These are phyloP conservation scores for Leucozona laternaria DNA, from an alignment of 2,888 invertebrate genomes.

Conservation along the genomic window DNA sequence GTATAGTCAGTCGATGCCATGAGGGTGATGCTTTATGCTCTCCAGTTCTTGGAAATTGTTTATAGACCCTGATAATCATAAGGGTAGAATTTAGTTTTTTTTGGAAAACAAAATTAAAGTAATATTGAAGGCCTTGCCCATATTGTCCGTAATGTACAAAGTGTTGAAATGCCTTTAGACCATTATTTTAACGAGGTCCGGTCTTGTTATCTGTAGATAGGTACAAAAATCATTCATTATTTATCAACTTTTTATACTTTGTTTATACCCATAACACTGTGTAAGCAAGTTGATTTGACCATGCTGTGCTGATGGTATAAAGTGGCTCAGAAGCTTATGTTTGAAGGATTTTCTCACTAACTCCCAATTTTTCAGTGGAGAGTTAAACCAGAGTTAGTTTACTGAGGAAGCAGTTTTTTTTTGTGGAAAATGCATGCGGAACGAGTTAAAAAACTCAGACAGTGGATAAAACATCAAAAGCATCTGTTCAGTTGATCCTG, in stretches of 20 bases:
- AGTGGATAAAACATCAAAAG: no score
- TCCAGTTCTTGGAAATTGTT: slow-evolving; percentile 6
- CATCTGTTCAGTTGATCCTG: no score
- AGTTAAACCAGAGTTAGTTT: no score
- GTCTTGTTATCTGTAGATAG: neutral
- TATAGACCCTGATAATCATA: slow-evolving; percentile 15
- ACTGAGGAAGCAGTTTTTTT: no score
- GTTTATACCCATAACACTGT: neutral
- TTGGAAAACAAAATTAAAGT: neutral
- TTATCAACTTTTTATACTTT: neutral
- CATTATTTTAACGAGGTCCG: neutral
- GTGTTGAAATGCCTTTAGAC: neutral
- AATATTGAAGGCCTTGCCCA: neutral
- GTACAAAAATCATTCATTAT: neutral
- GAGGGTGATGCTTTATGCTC: slow-evolving; percentile 16
- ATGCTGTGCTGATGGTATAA: neutral
- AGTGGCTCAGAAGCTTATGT: no score
- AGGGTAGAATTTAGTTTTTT: neutral
- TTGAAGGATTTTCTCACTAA: no score
- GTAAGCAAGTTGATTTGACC: neutral
- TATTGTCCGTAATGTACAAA: neutral
- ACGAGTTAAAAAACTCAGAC: no score
- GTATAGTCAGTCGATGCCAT: neutral
- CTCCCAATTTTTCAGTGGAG: no score
- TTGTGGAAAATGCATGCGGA: no score